Conservation (phyloP, 2,113 vertebrate species). For the Festucalex cinctus region DNA sequence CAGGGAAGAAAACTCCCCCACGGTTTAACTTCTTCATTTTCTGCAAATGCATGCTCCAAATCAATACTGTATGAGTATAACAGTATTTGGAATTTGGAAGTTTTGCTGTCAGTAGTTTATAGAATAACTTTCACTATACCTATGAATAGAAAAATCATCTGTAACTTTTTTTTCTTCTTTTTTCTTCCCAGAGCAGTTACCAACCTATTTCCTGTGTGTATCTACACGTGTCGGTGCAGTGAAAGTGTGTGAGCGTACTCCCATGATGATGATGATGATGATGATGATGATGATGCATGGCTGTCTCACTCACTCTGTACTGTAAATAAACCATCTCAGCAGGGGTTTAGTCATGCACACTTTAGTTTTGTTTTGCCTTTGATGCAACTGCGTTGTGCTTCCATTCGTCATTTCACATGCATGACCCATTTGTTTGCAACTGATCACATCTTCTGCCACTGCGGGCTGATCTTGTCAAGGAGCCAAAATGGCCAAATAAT, state of each 20-base stretch:
- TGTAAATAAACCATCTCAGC: slow-evolving; percentile 48
- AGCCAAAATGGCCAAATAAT: neutral
- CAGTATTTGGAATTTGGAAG: too few species aligned
- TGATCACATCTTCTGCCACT: neutral
- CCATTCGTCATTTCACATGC: neutral
- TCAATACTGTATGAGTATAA: too few species aligned
- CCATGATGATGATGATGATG: slow-evolving; percentile 36
- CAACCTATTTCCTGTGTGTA: neutral
- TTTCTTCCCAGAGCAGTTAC: neutral
- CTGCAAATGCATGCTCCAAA: neutral
- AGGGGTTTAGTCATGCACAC: slow-evolving; percentile 41
- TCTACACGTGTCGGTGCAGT: slow-evolving; percentile 32
- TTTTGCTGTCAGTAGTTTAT: too few species aligned
- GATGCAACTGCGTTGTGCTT: neutral
- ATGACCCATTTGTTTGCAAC: neutral
- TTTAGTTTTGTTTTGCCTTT: slow-evolving; percentile 8
- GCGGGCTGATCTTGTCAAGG: neutral
- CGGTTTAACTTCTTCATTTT: neutral
- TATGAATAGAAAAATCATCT: too few species aligned
- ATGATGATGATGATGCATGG: too few species aligned
- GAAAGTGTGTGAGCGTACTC: slow-evolving; percentile 32
- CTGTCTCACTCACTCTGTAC: slow-evolving; percentile 51
- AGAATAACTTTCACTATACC: too few species aligned
- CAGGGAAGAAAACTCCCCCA: neutral
- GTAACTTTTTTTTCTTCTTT: too few species aligned